Evolutionary conservation across 2,797 vertebrate genomes (phyloP).

Genomic region (Xenopus petersii): DNA sequence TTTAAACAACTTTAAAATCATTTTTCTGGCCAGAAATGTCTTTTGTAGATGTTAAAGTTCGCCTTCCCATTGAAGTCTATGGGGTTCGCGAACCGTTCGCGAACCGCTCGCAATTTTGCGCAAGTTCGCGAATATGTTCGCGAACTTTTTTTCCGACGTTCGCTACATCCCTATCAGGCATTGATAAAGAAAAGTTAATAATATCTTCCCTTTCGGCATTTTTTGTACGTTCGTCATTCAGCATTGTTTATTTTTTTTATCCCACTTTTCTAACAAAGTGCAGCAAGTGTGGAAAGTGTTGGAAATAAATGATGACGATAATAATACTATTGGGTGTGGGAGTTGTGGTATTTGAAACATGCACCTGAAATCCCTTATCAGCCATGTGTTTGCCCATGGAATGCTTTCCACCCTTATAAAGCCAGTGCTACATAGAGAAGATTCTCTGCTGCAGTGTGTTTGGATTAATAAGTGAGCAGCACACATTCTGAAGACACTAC

Average conservation of each 20-base stretch:
- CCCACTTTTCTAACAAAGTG: neutral
- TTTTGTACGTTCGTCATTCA: neutral
- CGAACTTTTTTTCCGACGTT: no score
- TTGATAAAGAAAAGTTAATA: no score
- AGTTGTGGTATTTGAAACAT: neutral
- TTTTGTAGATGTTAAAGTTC: no score
- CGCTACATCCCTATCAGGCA: no score
- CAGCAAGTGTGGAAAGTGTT: neutral
- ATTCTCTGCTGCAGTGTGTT: neutral
- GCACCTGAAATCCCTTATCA: constrained; percentile 3
- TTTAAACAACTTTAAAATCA: no score
- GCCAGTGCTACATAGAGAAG: neutral
- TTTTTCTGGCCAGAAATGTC: no score
- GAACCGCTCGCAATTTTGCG: no score
- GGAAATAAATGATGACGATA: neutral
- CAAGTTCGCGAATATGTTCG: no score
- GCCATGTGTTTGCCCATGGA: neutral
- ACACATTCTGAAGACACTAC: constrained; percentile 4
- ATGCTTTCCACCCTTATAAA: neutral
- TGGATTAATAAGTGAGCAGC: neutral
- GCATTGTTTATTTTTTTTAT: neutral
- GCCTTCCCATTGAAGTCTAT: no score
- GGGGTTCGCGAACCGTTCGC: no score
- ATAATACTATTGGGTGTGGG: neutral
- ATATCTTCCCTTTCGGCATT: no score